These are phyloP conservation scores for Triops longicaudatus DNA, from an alignment of 1,140 invertebrate genomes.

Conservation along the genomic window DNA sequence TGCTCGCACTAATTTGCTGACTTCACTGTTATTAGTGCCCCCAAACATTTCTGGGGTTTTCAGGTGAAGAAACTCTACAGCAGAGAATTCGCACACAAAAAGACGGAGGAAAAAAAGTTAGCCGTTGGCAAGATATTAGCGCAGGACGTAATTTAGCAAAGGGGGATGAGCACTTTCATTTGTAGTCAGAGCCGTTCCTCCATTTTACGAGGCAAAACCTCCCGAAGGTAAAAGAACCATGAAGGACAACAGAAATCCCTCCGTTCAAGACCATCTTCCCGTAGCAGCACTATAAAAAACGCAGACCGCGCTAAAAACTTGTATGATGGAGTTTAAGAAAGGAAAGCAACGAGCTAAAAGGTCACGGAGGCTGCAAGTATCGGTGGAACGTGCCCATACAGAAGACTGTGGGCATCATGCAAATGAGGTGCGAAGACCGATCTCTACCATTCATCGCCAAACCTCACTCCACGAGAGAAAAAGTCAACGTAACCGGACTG, in stretches of 20 bases:
- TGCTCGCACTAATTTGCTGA: neutral
- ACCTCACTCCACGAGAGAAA: neutral
- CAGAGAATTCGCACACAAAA: neutral
- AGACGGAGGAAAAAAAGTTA: neutral
- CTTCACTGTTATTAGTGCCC: neutral
- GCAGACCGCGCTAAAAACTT: neutral
- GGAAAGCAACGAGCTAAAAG: neutral
- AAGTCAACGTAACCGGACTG: neutral
- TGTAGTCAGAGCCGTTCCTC: neutral
- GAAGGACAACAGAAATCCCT: neutral
- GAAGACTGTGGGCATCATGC: neutral
- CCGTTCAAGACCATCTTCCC: neutral
- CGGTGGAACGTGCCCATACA: neutral
- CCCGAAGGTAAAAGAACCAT: too few species aligned
- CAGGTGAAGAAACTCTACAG: neutral
- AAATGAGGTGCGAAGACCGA: neutral
- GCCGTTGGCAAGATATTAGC: neutral
- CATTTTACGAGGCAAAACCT: neutral
- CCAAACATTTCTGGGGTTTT: neutral
- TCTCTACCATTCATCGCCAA: neutral
- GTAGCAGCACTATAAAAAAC: neutral
- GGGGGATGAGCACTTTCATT: neutral
- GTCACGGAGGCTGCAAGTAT: neutral
- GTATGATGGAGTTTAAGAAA: neutral
- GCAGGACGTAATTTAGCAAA: neutral